These are phyloP conservation scores for Caenorhabditis japonica DNA, from an alignment of 2,888 invertebrate genomes.

Conservation along the genomic window DNA sequence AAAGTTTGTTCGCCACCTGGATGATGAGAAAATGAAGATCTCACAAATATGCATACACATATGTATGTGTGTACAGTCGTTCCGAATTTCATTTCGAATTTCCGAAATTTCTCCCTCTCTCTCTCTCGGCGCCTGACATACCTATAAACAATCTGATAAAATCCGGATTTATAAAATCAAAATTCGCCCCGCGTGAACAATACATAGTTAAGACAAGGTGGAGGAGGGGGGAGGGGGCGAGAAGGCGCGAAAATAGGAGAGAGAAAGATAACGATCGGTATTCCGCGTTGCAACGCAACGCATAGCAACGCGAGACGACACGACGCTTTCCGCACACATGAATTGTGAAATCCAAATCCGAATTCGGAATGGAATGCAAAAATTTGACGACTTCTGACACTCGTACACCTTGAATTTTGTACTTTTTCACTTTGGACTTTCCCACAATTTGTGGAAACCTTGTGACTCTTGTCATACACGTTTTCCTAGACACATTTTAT, in stretches of 20 bases:
- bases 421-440: background rate
- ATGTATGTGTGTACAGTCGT: conserved; percentile 14
- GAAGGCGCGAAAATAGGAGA: no score
- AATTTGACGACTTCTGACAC: conserved; percentile 14
- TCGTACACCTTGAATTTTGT: background rate
- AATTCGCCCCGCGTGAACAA: conserved; percentile 38
- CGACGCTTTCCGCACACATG: conserved; percentile 12
- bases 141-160: conserved; percentile 56
- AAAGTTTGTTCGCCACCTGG: background rate
- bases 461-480: no score
- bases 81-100: conserved; percentile 34
- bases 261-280: conserved; percentile 35
- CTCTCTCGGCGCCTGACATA: conserved; percentile 16
- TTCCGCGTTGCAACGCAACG: conserved; percentile 12
- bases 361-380: conserved; percentile 7
- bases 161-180: conserved; percentile 56
- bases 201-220: conserved; percentile 43
- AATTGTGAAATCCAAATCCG: no score
- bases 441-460: background rate
- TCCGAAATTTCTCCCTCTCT: no score
- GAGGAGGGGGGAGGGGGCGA: conserved; percentile 13
- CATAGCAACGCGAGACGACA: background rate
- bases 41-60: conserved; percentile 6
- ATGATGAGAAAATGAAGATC: no score
- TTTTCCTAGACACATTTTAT: no score